Conservation (phyloP, 2,797 vertebrate species). For the Pantherophis vulpinus region DNA sequence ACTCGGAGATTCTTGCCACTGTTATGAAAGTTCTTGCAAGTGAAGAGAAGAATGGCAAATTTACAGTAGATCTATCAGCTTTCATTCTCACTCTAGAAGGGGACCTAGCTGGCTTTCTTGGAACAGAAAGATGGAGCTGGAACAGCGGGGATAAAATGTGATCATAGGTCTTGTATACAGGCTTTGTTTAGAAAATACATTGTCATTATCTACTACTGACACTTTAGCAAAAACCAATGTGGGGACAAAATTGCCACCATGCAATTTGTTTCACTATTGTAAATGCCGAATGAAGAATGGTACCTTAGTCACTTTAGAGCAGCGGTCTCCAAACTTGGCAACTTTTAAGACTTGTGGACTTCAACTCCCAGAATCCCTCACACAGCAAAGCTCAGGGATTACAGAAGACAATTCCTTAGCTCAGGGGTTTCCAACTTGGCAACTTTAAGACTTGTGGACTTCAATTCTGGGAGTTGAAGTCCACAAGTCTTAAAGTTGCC, state of each 20-base stretch:
- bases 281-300: neutral
- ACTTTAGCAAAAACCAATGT: neutral
- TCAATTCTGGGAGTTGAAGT: too few relatives aligned
- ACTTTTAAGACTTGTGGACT: too few relatives aligned
- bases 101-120: neutral
- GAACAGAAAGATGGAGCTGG: neutral
- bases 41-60: neutral
- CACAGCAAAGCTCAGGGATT: too few relatives aligned
- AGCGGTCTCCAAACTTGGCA: neutral
- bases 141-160: neutral
- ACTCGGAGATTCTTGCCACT: neutral
- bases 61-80: neutral
- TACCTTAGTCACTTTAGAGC: neutral
- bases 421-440: too few relatives aligned
- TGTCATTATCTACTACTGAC: neutral
- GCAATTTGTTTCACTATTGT: neutral
- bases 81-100: neutral
- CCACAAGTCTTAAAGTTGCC: too few relatives aligned
- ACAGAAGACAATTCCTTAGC: too few relatives aligned
- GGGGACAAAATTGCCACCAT: neutral
- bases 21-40: neutral
- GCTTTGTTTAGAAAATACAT: neutral
- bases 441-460: too few relatives aligned
- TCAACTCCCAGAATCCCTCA: too few relatives aligned
- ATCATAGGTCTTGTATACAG: neutral